Base-by-base conservation (phyloP, 2,113 vertebrate genomes). In the Urocynchramus pylzowi region DNA sequence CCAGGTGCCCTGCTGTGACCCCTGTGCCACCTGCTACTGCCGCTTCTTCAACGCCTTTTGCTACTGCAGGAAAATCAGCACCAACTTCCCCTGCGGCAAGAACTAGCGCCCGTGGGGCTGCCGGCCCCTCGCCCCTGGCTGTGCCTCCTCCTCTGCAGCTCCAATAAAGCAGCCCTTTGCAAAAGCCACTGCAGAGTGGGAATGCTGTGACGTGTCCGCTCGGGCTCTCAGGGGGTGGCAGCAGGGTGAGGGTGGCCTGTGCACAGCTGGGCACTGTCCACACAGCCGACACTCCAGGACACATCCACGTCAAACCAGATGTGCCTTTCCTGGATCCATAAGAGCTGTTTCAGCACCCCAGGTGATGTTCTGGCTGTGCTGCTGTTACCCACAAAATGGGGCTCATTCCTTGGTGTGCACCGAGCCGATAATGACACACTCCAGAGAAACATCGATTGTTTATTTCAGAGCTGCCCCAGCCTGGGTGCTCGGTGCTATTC, bases 1-100 rank as follows among this genome's bases (percentile, higher is more conserved):
- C 57, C 98, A 99, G 54, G 94, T 99, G 71, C 99, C 99, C 28
- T 99, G 99, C 97, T 99, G 99, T 0, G 98, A 99, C 93, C 98
- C 99, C 26, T 99, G 99, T 1, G 99, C 99, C 97, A 99, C 98
- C 35, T 99, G 99, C 97, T 99, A 99, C 98, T 99, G 99, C 96
- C 99, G 99, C 91, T 99, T 99, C 97, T 99, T 99, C 97, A 99
- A 99, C 1, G 98, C 99, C 56, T 98, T 99, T 86, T 99, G 99
- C 97, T 99, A 99, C 97, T 99, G 99, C 96, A 98, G 99, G 95
- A 98, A 98, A 35, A 98, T 99, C 70, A 98, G 98, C 77, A 97
- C 97, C 71, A 88, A 50, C 31, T 97, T 98, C 63, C 97, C 97
- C 69, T 98, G 98, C 0, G 96, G 98, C 93, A 98, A 98, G 93